Percentiles rank a stretch among this genome's conserved stretches.
These are phyloP conservation scores for Idaea dimidiata DNA, from an alignment of 2,888 invertebrate species.

Conservation along the genomic window DNA sequence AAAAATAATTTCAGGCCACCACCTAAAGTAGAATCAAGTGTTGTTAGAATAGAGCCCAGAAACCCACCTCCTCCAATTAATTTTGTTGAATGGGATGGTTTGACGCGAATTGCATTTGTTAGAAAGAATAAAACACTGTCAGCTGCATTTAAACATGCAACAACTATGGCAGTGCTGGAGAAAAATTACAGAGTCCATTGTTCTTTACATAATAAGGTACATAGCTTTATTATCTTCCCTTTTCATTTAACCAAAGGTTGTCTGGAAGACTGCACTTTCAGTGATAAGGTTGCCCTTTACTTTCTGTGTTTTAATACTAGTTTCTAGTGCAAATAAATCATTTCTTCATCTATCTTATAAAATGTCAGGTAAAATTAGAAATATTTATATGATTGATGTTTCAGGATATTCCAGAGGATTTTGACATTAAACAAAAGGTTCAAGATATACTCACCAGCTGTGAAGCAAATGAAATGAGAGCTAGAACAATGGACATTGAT, in stretches of 20 bases:
- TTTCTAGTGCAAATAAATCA: slow-evolving; percentile 1
- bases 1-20: slow-evolving; percentile 99
- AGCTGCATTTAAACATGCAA: slow-evolving; percentile 92
- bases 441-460: slow-evolving; percentile 85
- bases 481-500: slow-evolving; percentile 97
- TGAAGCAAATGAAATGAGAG: slow-evolving; percentile 88
- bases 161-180: slow-evolving; percentile 91
- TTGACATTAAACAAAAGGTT: slow-evolving; percentile 91
- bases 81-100: slow-evolving; percentile 99
- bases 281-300: not conserved
- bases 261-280: not conserved
- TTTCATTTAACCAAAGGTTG: not conserved
- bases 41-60: slow-evolving; percentile 97
- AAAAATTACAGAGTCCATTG: slow-evolving; percentile 95
- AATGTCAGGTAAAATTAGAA: not conserved
- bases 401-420: slow-evolving; percentile 87
- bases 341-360: slow-evolving; percentile 5
- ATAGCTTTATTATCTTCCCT: not conserved
- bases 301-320: slow-evolving; percentile 5
- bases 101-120: slow-evolving; percentile 96
- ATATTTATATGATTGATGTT: slow-evolving; percentile 9
- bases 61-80: slow-evolving; percentile 98
- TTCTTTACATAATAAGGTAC: slow-evolving; percentile 88
- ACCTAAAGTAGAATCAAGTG: slow-evolving; percentile 99
- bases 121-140: slow-evolving; percentile 98